Evolutionary conservation across 2,888 invertebrate species (phyloP), one percentile per base, ranked within the genome.

Genomic region (Phengaris arion): DNA sequence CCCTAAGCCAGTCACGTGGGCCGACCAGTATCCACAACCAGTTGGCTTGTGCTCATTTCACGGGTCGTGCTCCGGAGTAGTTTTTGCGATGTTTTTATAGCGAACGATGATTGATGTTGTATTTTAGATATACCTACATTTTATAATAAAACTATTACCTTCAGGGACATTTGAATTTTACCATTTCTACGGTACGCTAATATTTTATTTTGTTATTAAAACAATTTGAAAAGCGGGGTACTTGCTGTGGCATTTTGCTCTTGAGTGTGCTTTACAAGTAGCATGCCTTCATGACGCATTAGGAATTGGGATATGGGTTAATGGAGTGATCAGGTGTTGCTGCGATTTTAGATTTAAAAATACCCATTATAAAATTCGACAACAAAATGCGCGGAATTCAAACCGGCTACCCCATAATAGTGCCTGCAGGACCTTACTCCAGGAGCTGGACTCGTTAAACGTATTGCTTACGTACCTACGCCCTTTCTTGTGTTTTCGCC

Each of bases 11-110:
- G 15, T 57, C 8, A 15, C 59, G 10, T 59, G 10, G 2, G 22
- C 22, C 59, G 59, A 59, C 59, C 59, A 59, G 22, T 59, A 59
- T 15, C 59, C 48, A 35, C 59, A 22, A 59, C 22, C 10, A 59
- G 59, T 59, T 22, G 68, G 68, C 75, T 57, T 72, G 74, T 76
- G 79, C 79, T 81, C 78, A 86, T 85, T 87, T 85, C 84, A 85
- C 84, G 87, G 81, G 75, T 78, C 77, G 78, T 81, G 85, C 81
- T 77, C 80, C 79, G 79, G 75, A 76, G 72, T 74, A 57, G 64
- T 79, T 79, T 79, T 78, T 77, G 77, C 75, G 76, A 59, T 52
- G n/a, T 45, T 74, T 76, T 75, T 77, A 70, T 74, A 22, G 9
- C 22, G 22, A 59, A 54, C 10, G 5, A 59, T 59, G 59, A 59